Evolutionary conservation across 2,797 vertebrate species (phyloP).

Genomic region (Halcyon smyrnensis): DNA sequence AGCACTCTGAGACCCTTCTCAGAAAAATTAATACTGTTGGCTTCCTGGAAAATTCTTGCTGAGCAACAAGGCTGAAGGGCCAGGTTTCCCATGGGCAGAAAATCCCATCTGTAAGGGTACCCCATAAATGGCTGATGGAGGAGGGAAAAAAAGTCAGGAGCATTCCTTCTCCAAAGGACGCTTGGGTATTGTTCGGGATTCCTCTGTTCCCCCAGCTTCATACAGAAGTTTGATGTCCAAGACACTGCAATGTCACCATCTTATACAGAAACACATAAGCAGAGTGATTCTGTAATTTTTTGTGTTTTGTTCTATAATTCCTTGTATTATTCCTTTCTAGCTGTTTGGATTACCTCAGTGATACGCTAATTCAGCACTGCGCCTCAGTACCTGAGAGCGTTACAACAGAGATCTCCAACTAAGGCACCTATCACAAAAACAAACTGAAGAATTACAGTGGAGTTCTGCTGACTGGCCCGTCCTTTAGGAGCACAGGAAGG

Average conservation of each 20-base stretch:
- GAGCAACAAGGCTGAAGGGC: background rate
- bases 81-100: background rate
- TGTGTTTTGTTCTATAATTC: background rate
- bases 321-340: background rate
- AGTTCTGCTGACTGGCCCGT: background rate
- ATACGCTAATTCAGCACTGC: rapidly evolving
- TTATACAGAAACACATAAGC: background rate
- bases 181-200: background rate
- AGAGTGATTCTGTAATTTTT: background rate
- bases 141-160: rapidly evolving
- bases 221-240: background rate
- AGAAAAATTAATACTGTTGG: background rate
- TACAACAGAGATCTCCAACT: background rate
- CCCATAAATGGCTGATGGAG: background rate
- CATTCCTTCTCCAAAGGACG: background rate
- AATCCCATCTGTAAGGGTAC: rapidly evolving
- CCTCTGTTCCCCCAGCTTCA: background rate
- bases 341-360: background rate
- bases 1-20: background rate
- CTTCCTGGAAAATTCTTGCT: background rate
- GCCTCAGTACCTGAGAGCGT: background rate
- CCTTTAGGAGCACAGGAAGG: background rate
- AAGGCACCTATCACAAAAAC: background rate
- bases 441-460: background rate
- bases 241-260: background rate